Evolutionary conservation across 2,113 vertebrate genomes (phyloP), one percentile per base, ranked within the genome.

Genomic region (Apaloderma vittatum): DNA sequence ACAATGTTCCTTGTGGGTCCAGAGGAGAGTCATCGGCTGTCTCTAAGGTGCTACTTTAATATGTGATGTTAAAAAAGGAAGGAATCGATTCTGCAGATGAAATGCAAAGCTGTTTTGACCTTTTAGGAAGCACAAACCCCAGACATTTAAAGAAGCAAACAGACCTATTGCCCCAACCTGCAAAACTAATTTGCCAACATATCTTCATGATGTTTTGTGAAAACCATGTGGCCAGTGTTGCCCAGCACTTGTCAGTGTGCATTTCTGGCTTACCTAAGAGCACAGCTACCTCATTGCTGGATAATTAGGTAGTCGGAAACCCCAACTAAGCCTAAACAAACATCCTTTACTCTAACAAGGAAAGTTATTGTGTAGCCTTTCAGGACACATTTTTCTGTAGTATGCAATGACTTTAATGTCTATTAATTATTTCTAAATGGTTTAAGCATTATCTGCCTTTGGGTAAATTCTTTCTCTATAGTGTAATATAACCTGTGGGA

Each of bases 361-460:
- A 57, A 88, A 65, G 79, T 78, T 92, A 95, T 95, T 97, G 94
- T 97, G 48, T 49, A 77, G 72, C 49, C 45, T 88, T 88, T 90
- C 86, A 86, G 63, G 66, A 90, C 59, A 87, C 20, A 80, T 51
- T 86, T 93, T 95, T 90, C 59, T 84, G 34, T 63, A 90, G 21
- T 15, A 43, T 68, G 79, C 82, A 81, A n/a, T 65, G 68, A 89
- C 83, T 97, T 21, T 63, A 52, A 90, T 61, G 59, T 76, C 90
- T 95, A 81, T 95, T 95, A 97, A 97, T 97, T 90, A 97, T 97
- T 97, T 88, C 75, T 91, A 88, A 96, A 87, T 63, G 59, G 79
- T 87, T 97, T 88, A 96, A 81, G 57, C 57, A 92, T 94, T 95
- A 91, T 92, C 48, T 93, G 88, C 86, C 83, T 93, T 94, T 78